Evolutionary conservation across 1,140 invertebrate genomes (phyloP), one percentile per base, ranked within the genome.

Genomic region (Hyles vespertilio): DNA sequence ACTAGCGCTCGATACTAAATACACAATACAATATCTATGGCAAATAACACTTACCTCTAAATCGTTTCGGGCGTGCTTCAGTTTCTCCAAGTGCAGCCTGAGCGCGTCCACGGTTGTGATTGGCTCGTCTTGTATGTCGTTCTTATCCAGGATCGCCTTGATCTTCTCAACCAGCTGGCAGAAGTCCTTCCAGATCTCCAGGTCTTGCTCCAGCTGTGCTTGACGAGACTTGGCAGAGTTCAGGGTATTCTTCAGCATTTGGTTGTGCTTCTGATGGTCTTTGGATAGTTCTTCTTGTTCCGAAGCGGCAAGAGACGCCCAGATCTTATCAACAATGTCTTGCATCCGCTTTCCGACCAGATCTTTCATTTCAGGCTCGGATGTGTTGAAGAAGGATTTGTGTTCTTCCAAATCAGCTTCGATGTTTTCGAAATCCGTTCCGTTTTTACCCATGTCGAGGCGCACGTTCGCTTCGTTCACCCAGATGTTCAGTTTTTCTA

Each of bases 391-490:
- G 90, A 95, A 97, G 32, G 93, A 92, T 84, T 96, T 96, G 73
- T 97, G 96, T 69, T 98, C 95, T 77, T 96, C 94, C 8, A 98
- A 88, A 73, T 97, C 95, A 6, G 92, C 90, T 32, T 94, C 89
- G 4, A 97, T 93, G 67, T 95, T 96, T 69, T 96, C 94, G 79
- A 96, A 97, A 78, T 98, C 95, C 32, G 96, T 93, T 45, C 96
- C 96, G 64, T 95, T 93, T 72, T 96, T 95, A 59, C 94, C 92
- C 66, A 93, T 93, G 63, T 94, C 92, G 5, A 98, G 77, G 32
- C 94, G 91, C 52, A 94, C 92, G 63, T 95, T 93, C 3, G 96
- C 96, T 70, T 97, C 95, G 62, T 94, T 92, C 0, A 97, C 92
- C 97, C 97, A 99, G 43, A 92, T 92, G 61, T 92, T 93, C 3